Conservation (phyloP, 2,113 vertebrate species). For the Poeciliopsis retropinna region DNA sequence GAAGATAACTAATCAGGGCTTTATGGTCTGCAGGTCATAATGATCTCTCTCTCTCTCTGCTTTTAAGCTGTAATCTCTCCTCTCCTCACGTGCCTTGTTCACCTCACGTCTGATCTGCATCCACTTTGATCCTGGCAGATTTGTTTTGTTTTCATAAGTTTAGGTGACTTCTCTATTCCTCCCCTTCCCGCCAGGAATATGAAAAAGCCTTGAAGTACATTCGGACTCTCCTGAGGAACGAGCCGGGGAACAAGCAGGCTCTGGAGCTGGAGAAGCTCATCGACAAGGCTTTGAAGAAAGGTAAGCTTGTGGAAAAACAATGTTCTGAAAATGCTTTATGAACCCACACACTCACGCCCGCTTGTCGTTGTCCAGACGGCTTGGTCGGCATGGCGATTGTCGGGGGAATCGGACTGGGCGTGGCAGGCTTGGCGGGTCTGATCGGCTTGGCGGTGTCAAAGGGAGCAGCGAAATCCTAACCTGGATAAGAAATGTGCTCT, state of each 20-base stretch:
- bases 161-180: background rate
- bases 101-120: background rate
- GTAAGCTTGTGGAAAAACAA: conserved; percentile 56
- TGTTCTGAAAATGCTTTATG: background rate
- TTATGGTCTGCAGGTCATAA: conserved; percentile 17
- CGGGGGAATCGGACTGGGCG: conserved; percentile 87
- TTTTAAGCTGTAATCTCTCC: background rate
- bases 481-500: conserved; percentile 20
- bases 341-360: background rate
- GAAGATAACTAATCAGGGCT: conserved; percentile 26
- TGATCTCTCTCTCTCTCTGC: background rate
- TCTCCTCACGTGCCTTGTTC: too few relatives aligned
- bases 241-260: conserved; percentile 90
- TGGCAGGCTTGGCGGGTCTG: conserved; percentile 88
- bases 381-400: conserved; percentile 93
- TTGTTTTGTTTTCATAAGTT: background rate
- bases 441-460: conserved; percentile 90
- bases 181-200: conserved; percentile 81
- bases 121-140: background rate
- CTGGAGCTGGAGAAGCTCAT: conserved; percentile 88
- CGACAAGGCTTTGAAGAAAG: conserved; percentile 89
- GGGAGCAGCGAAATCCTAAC: conserved; percentile 85
- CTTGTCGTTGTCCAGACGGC: conserved; percentile 79
- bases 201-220: conserved; percentile 89
- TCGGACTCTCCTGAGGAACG: conserved; percentile 84